Percentiles rank a stretch among this genome's conserved stretches.
Evolutionary conservation across 2,797 vertebrate genomes (phyloP).

Genomic region (Petrocephalus schoutedeni): DNA sequence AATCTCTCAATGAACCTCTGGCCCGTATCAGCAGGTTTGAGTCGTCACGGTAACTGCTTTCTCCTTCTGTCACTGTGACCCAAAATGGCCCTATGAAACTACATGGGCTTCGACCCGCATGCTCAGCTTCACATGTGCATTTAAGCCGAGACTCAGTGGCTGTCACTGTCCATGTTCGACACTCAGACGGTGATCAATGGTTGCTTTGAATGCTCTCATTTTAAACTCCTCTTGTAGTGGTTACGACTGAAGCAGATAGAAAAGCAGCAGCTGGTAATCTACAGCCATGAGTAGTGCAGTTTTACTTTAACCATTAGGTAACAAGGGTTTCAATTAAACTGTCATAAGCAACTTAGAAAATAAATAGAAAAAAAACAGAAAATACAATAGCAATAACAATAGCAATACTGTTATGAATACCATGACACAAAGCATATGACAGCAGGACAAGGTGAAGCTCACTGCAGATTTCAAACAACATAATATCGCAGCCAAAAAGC

Average conservation of each 20-base stretch:
- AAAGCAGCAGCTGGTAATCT: background rate
- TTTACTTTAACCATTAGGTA: background rate
- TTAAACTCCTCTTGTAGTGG: background rate
- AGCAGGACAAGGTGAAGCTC: background rate
- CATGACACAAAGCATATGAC: background rate
- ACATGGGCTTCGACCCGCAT: background rate
- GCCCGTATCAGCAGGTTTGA: background rate
- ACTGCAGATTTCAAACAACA: background rate
- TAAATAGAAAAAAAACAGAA: background rate
- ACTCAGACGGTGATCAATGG: background rate
- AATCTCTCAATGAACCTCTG: background rate
- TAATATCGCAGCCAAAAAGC: constrained; percentile 36
- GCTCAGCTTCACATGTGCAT: background rate
- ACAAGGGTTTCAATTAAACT: background rate
- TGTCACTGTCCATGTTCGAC: background rate
- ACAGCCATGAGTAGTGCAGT: background rate
- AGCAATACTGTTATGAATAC: background rate
- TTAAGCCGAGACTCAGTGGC: background rate
- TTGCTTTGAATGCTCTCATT: background rate
- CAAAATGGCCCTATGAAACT: background rate
- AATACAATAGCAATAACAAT: background rate
- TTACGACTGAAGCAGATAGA: background rate
- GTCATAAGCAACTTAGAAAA: background rate
- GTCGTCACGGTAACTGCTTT: background rate
- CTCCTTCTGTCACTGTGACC: background rate